Evolutionary conservation across 2,888 invertebrate genomes (phyloP).

Genomic region (Dusona sp.): DNA sequence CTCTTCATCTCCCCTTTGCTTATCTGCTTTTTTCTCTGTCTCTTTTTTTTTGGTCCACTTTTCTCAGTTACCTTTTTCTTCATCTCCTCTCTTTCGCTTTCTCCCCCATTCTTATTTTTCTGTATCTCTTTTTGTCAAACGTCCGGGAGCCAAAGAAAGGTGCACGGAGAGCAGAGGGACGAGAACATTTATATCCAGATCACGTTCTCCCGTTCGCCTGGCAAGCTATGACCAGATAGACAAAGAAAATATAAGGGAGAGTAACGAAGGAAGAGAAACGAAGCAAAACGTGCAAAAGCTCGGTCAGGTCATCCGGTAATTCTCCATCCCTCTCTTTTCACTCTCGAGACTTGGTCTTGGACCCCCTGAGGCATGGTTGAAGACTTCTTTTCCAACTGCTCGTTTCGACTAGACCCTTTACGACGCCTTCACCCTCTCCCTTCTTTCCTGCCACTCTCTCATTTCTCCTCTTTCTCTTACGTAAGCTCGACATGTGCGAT

Average conservation of each 20-base stretch:
- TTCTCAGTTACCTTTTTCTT: neutral
- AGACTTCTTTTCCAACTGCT: conserved; percentile 14
- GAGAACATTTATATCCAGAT: conserved; percentile 80
- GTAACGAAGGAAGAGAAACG: conserved; percentile 40
- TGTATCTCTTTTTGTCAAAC: conserved; percentile 66
- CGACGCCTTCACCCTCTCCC: neutral
- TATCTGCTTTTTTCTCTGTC: conserved; percentile 4
- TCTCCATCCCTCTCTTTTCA: conserved; percentile 31
- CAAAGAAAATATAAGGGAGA: conserved; percentile 46
- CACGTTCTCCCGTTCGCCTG: conserved; percentile 76
- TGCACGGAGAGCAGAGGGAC: conserved; percentile 27
- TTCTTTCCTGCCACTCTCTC: neutral
- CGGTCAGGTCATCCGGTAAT: conserved; percentile 48
- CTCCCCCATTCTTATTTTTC: too few species aligned
- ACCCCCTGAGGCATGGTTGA: conserved; percentile 19
- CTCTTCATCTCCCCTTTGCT: neutral
- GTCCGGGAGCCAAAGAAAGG: conserved; percentile 36
- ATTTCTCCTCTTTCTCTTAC: conserved; percentile 3
- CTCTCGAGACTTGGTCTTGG: conserved; percentile 36
- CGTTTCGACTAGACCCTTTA: conserved; percentile 33
- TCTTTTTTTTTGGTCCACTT: conserved; percentile 57
- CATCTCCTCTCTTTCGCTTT: neutral
- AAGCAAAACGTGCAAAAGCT: conserved; percentile 47
- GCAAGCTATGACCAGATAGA: conserved; percentile 67
- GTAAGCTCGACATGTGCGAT: conserved; percentile 25